Evolutionary conservation across 2,797 vertebrate genomes (phyloP), one percentile per base, ranked within the genome.

Genomic region (Anguilla anguilla): DNA sequence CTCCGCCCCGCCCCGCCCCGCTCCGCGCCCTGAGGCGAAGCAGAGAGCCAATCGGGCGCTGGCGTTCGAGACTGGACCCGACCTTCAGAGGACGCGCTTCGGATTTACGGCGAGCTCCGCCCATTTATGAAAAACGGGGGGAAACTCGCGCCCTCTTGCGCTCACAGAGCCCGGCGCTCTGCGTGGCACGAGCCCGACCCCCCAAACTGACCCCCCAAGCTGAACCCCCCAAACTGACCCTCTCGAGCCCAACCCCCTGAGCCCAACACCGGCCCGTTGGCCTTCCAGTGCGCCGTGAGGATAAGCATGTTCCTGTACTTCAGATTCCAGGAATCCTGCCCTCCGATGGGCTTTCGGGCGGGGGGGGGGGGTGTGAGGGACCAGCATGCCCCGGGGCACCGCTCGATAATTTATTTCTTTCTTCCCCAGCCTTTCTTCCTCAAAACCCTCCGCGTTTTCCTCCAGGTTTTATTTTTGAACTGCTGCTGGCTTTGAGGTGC

Each of bases 261-360:
- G 31, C 31, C 1, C 13, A 43, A 35, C 72, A 9, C 0, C 35
- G 82, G 83, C 85, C 85, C 90, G 43, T 46, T 55, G 59, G 83
- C 87, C n/a, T 88, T 88, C 89, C 49, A 85, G 87, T 87, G 86
- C 90, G 61, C 64, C 19, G 64, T 82, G 83, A 84, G 22, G 74
- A 86, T 88, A 89, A 87, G 3, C 88, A 74, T 9, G 74, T 5
- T 87, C 77, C 85, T 55, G 83, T 7, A 49, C 11, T 85, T 86
- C 9, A 15, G 35, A 74, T 85, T 17, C 84, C 22, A 46, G 22
- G 49, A 82, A 74, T 79, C 19, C 17, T 19, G 74, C 74, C 43
- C 17, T 28, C 28, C 11, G 31, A 77, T 31, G 72, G 74, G 39
- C 17, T n/a, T 49, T 81, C 6, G 4, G 6, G 9, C 1, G 35